Percentiles rank a stretch among this genome's conserved stretches.
Conservation (phyloP, 2,888 invertebrate species). For the Chouioia cunea region DNA sequence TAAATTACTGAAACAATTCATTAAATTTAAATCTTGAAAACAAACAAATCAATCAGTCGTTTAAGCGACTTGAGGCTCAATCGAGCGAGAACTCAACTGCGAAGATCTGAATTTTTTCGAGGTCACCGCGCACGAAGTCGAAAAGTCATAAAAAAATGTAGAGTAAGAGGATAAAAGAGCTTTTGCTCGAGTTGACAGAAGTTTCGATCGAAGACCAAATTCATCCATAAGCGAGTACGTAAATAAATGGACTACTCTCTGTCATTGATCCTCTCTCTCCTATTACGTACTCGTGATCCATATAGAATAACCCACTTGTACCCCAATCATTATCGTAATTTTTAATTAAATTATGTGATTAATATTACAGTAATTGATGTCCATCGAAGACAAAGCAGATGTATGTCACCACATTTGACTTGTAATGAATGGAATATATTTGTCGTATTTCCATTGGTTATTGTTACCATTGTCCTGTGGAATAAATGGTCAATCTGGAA, state of each 20-base stretch:
- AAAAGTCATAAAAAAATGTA: slow-evolving; percentile 29
- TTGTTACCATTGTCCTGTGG: too few relatives aligned
- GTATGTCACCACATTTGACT: not conserved
- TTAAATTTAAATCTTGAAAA: too few relatives aligned
- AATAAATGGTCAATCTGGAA: too few relatives aligned
- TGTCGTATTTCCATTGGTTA: too few relatives aligned
- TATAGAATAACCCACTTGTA: slow-evolving; percentile 8
- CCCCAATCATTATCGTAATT: slow-evolving; percentile 23
- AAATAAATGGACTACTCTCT: slow-evolving; percentile 11
- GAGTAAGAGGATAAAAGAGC: slow-evolving; percentile 1
- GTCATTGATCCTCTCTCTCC: not conserved
- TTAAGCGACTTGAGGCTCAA: slow-evolving; percentile 3
- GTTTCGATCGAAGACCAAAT: slow-evolving; percentile 37
- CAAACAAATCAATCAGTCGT: too few relatives aligned
- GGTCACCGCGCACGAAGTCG: slow-evolving; percentile 17
- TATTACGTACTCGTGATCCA: slow-evolving; percentile 5
- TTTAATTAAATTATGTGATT: slow-evolving; percentile 30
- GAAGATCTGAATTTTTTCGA: slow-evolving; percentile 10
- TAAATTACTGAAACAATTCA: too few relatives aligned
- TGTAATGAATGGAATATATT: too few relatives aligned
- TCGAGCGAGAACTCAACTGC: slow-evolving; percentile 21
- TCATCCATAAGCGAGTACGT: slow-evolving; percentile 11
- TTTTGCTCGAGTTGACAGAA: slow-evolving; percentile 8
- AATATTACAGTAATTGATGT: slow-evolving; percentile 22
- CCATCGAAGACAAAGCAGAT: slow-evolving; percentile 19